Percentiles rank a stretch among this genome's conserved stretches.
Conservation (phyloP, 1,140 invertebrate species). For the Ostrea denselamellosa region DNA sequence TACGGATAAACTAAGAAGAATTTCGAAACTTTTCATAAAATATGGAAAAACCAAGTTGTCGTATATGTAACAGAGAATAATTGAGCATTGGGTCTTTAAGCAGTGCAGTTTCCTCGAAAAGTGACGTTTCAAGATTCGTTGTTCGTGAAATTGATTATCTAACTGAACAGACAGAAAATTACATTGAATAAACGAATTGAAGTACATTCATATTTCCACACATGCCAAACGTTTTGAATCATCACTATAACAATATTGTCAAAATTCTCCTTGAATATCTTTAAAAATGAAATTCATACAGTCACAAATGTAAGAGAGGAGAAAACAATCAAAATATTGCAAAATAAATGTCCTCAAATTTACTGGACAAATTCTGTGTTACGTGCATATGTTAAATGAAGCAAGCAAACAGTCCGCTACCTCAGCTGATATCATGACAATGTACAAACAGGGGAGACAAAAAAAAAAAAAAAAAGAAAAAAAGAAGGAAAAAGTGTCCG, state of each 20-base stretch:
- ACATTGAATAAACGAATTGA: background rate
- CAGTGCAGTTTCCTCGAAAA: background rate
- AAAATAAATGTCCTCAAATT: background rate
- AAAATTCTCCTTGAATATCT: constrained; percentile 27
- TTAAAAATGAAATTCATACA: background rate
- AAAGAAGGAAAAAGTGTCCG: too few relatives aligned
- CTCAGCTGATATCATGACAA: background rate
- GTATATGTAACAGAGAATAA: background rate
- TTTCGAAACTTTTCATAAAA: background rate
- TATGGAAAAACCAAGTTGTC: background rate
- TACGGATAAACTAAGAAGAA: constrained; percentile 10
- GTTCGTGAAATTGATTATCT: background rate
- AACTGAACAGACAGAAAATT: background rate
- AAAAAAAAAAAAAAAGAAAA: too few relatives aligned
- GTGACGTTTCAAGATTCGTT: background rate
- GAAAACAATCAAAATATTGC: constrained; percentile 15
- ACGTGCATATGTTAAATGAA: constrained; percentile 12
- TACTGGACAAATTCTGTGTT: constrained; percentile 1
- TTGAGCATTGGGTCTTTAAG: background rate
- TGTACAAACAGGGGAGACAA: background rate
- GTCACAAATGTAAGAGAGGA: background rate
- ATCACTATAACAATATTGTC: background rate
- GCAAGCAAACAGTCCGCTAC: constrained; percentile 9
- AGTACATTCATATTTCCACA: background rate
- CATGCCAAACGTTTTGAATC: background rate